phyloP scores from a whole-genome alignment of 2,113 vertebrate genomes.

The Ranitomeya imitator region DNA sequence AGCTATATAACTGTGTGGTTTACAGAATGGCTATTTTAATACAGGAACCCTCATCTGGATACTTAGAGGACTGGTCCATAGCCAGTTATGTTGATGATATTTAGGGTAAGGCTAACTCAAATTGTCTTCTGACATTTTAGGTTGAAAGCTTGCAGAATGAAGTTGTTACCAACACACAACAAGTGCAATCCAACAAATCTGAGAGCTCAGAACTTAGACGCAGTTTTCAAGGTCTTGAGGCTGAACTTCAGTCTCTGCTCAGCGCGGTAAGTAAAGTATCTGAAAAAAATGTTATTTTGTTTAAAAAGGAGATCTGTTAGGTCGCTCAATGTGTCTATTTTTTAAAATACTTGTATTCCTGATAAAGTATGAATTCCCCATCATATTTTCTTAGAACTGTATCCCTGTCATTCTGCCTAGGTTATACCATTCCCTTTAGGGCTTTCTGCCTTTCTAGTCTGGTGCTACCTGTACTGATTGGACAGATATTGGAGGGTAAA shows the following conservation, averaged over 20 bases:
- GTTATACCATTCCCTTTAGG: too few relatives aligned
- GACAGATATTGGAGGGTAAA: too few relatives aligned
- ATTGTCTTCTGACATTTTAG: constrained; percentile 67
- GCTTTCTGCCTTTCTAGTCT: too few relatives aligned
- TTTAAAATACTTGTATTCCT: too few relatives aligned
- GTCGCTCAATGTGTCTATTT: too few relatives aligned
- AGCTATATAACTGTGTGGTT: neutral
- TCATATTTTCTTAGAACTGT: too few relatives aligned
- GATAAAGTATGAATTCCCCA: too few relatives aligned
- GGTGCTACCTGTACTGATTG: too few relatives aligned
- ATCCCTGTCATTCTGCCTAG: too few relatives aligned
- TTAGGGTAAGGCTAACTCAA: neutral
- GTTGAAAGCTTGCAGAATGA: constrained; percentile 83
- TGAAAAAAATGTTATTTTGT: neutral
- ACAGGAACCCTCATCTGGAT: neutral
- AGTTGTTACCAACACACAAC: constrained; percentile 71
- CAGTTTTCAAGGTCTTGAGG: constrained; percentile 81
- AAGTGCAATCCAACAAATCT: constrained; percentile 74
- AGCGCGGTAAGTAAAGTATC: constrained; percentile 74
- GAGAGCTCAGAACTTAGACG: constrained; percentile 86
- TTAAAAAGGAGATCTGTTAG: neutral
- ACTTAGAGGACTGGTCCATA: neutral
- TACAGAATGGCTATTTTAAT: neutral
- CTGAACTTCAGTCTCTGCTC: constrained; percentile 87
- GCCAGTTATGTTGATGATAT: neutral